Base-by-base conservation (phyloP, 2,113 vertebrate species). In the Periophthalmus modestus region DNA sequence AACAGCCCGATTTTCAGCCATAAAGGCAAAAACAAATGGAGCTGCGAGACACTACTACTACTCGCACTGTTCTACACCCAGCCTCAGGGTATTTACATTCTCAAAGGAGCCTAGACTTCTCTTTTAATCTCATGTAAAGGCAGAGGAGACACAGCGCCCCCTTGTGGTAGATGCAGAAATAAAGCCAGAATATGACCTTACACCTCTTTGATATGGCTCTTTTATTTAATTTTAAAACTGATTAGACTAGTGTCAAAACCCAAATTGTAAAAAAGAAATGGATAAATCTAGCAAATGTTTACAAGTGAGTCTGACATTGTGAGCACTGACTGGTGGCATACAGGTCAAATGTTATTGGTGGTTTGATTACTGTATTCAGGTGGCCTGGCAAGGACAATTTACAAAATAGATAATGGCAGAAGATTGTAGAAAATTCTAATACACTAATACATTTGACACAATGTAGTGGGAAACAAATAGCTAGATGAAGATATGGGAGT, bases 51-150 rank as follows among this genome's bases (percentile, higher is more conserved):
- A 2, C 73, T 0, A 66, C 75, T 84, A 74, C 76, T 85, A 70
- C 82, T 85, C 73, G 14, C 69, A 86, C 69, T 70, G 66, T 82
- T 82, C 74, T 79, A 63, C 59, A 82, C 82, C 85, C 78, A 85
- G 81, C 91, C 90, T 74, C 9, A 78, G 81, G 92, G 88, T 87
- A 74, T 90, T 90, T 89, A 87, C 81, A 77, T 90, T 89, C 80
- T 88, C 71, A 81, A 50, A 88, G 73, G 68, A 79, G 72, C 77
- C 69, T 63, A 80, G 76, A 68, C 48, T 74, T 79, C 69, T 74
- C 55, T 65, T 74, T 75, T 21, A 66, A 58, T 63, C 73, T 39
- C 58, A 24, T 16, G n/a, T 55, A 50, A 16, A 16, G 58, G 21
- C 54, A 50, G 61, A 11, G 77, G 87, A 82, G 66, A 72, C 87